Evolutionary conservation across 2,888 invertebrate species (phyloP).

Genomic region (Pheosia tremula): DNA sequence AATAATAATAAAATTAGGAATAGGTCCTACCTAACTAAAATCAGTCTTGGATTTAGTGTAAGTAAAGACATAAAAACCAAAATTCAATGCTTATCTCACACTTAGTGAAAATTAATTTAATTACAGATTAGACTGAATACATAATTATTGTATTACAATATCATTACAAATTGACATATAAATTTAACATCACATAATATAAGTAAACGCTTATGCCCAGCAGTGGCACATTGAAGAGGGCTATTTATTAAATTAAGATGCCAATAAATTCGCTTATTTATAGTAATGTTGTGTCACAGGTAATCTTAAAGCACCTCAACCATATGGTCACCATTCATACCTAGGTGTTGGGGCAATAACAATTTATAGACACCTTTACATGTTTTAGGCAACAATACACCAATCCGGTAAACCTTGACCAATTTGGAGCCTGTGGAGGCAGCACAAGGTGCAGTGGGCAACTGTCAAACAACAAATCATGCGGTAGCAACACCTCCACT

Average conservation of each 20-base stretch:
- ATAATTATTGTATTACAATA: too few relatives aligned
- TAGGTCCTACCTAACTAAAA: constrained; percentile 43
- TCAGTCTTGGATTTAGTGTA: constrained; percentile 52
- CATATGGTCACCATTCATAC: background rate
- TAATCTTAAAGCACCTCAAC: background rate
- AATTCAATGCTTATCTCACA: background rate
- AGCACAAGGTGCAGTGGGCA: too few relatives aligned
- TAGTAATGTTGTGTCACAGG: background rate
- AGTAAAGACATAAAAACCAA: background rate
- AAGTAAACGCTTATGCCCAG: too few relatives aligned
- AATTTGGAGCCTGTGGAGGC: too few relatives aligned
- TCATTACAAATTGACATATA: background rate
- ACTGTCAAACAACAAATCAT: too few relatives aligned
- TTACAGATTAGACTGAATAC: background rate
- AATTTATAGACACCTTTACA: too few relatives aligned
- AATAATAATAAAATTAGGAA: constrained; percentile 25
- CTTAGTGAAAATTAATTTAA: background rate
- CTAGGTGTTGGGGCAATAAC: background rate
- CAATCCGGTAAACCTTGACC: too few relatives aligned
- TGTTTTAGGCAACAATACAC: too few relatives aligned
- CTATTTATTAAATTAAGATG: background rate
- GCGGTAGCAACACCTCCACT: too few relatives aligned
- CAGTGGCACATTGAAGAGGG: too few relatives aligned
- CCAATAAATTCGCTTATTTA: background rate
- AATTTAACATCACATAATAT: background rate